phyloP scores from a whole-genome alignment of 35 echinoderm and acorn worm species.

The Eucidaris tribuloides region DNA sequence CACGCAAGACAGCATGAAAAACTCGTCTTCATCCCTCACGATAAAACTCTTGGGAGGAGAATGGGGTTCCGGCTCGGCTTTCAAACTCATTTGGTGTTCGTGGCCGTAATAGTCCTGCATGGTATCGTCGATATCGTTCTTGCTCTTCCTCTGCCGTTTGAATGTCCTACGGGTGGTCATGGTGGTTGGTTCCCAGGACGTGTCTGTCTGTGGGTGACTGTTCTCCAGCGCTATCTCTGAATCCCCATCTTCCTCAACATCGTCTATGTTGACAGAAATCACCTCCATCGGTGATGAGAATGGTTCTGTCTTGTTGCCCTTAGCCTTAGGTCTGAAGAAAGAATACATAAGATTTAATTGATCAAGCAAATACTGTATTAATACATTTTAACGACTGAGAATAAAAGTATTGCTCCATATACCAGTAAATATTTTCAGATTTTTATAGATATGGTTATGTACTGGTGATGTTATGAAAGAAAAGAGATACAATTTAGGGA shows the following conservation, averaged over 20 bases:
- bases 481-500: too few relatives aligned
- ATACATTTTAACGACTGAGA: background rate
- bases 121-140: constrained; percentile 11
- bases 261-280: constrained; percentile 1
- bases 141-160: constrained; percentile 21
- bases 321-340: too few relatives aligned
- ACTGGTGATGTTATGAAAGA: background rate
- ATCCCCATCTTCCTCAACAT: background rate
- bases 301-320: background rate
- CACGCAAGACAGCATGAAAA: constrained; percentile 27
- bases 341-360: background rate
- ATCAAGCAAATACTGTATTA: background rate
- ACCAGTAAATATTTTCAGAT: background rate
- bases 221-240: constrained; percentile 2
- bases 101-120: constrained; percentile 15
- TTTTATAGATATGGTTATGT: background rate
- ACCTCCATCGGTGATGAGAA: background rate
- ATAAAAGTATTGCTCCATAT: background rate
- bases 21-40: constrained; percentile 20
- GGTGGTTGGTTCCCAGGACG: background rate
- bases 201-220: background rate
- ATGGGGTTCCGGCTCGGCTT: too few relatives aligned
- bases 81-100: constrained; percentile 12
- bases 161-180: background rate
- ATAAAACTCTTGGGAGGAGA: background rate